Evolutionary conservation across 2,888 invertebrate genomes (phyloP).

Genomic region (Dynastes tityus): DNA sequence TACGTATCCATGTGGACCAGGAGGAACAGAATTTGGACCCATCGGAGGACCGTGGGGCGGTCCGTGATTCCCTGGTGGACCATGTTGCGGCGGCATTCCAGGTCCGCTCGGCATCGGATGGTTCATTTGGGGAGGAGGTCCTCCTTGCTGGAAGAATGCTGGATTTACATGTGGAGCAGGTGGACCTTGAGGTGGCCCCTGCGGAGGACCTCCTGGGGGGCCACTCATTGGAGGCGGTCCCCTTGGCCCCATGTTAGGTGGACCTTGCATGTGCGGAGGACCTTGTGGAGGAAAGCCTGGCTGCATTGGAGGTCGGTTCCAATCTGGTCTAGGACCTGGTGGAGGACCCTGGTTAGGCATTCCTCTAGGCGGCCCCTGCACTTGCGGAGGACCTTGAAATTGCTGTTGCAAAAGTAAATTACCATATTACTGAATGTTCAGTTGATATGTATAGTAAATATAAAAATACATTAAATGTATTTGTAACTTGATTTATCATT

Average conservation of each 20-base stretch:
- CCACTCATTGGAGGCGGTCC: conserved; percentile 74
- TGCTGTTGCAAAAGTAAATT: conserved; percentile 63
- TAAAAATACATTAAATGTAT: not conserved
- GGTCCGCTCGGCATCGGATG: conserved; percentile 71
- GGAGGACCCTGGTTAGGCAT: conserved; percentile 77
- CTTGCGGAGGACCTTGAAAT: conserved; percentile 74
- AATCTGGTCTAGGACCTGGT: conserved; percentile 78
- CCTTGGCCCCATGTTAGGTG: conserved; percentile 73
- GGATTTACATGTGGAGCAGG: conserved; percentile 97
- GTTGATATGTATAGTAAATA: not conserved
- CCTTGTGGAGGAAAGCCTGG: conserved; percentile 79
- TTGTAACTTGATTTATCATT: not conserved
- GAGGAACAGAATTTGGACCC: conserved; percentile 73
- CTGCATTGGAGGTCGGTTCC: conserved; percentile 84
- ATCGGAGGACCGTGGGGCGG: conserved; percentile 77
- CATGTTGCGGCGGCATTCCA: conserved; percentile 79
- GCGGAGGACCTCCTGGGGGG: conserved; percentile 72
- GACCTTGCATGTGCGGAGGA: conserved; percentile 81
- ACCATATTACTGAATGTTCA: conserved; percentile 35
- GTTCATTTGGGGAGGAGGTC: conserved; percentile 73
- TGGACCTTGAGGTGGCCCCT: conserved; percentile 71
- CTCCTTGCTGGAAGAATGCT: conserved; percentile 92
- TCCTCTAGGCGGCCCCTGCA: conserved; percentile 75
- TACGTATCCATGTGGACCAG: conserved; percentile 74
- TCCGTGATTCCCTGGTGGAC: conserved; percentile 77